phyloP scores from a whole-genome alignment of 2,113 vertebrate species.

The Chamaea fasciata region DNA sequence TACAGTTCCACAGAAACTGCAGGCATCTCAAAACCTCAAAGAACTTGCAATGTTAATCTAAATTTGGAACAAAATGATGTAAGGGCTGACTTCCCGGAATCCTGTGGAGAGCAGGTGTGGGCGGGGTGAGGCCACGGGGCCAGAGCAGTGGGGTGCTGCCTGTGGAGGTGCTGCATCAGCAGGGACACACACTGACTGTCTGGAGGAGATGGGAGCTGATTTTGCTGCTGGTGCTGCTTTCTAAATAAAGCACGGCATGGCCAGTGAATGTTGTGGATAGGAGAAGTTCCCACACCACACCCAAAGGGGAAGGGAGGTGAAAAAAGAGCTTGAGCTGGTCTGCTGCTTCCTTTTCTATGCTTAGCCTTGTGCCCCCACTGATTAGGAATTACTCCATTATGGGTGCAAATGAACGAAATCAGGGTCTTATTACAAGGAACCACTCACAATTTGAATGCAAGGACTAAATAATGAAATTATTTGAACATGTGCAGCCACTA shows the following conservation, averaged over 20 bases:
- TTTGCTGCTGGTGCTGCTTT: not conserved
- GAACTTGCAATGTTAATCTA: not conserved
- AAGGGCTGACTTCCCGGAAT: not conserved
- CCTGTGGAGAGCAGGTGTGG: too few species aligned
- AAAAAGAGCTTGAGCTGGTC: not conserved
- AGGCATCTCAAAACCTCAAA: not conserved
- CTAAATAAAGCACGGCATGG: not conserved
- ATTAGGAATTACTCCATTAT: not conserved
- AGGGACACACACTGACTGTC: too few species aligned
- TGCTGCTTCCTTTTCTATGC: not conserved
- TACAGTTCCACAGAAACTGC: not conserved
- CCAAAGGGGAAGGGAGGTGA: not conserved
- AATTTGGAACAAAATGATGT: not conserved
- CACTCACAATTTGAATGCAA: not conserved
- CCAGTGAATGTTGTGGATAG: accelerated
- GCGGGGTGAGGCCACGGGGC: accelerated
- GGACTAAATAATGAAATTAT: not conserved
- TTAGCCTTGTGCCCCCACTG: not conserved
- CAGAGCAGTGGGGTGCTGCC: not conserved
- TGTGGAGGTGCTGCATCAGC: not conserved
- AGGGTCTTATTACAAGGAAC: not conserved
- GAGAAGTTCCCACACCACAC: accelerated
- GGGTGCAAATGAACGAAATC: not conserved
- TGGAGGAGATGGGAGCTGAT: not conserved
- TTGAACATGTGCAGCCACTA: not conserved